Percentiles rank a stretch among this genome's conserved stretches.
Conservation (phyloP, 1,140 invertebrate genomes). For the Drosophila ogumai region DNA sequence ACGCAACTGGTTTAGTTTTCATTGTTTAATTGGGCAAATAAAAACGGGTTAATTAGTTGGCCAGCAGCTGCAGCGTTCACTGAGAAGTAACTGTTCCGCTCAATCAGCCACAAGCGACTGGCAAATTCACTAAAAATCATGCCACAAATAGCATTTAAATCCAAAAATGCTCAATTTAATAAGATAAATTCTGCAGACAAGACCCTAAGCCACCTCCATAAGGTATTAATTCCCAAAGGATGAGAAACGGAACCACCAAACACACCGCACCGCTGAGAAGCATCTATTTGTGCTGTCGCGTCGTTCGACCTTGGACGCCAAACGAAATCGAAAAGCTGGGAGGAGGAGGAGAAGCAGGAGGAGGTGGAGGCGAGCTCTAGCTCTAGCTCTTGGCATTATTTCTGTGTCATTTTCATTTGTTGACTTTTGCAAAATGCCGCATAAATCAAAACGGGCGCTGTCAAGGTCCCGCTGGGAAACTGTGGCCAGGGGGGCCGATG, state of each 20-base stretch:
- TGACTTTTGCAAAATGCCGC: constrained; percentile 76
- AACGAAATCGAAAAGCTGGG: constrained; percentile 36
- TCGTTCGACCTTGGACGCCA: constrained; percentile 19
- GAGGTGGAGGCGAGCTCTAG: neutral
- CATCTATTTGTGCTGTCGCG: constrained; percentile 14
- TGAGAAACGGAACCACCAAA: neutral
- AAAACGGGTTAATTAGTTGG: neutral
- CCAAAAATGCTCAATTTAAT: neutral
- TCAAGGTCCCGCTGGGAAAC: constrained; percentile 28
- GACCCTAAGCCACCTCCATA: neutral
- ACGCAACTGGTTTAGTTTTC: constrained; percentile 3
- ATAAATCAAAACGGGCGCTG: constrained; percentile 72
- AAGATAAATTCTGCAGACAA: neutral
- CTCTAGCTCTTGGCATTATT: constrained; percentile 45
- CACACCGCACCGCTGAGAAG: neutral
- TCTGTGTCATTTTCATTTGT: constrained; percentile 78
- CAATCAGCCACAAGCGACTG: neutral
- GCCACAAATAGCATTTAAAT: neutral
- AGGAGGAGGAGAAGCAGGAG: neutral
- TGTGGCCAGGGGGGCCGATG: constrained; percentile 7
- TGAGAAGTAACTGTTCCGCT: too few relatives aligned
- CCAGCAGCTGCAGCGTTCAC: neutral
- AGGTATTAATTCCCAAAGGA: constrained; percentile 5
- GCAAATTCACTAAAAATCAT: too few relatives aligned
- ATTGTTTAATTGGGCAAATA: neutral